These are phyloP conservation scores for rabbit (Oryctolagus cuniculus) DNA, from an alignment of 2,113 vertebrate species.

Conservation along the genomic window DNA sequence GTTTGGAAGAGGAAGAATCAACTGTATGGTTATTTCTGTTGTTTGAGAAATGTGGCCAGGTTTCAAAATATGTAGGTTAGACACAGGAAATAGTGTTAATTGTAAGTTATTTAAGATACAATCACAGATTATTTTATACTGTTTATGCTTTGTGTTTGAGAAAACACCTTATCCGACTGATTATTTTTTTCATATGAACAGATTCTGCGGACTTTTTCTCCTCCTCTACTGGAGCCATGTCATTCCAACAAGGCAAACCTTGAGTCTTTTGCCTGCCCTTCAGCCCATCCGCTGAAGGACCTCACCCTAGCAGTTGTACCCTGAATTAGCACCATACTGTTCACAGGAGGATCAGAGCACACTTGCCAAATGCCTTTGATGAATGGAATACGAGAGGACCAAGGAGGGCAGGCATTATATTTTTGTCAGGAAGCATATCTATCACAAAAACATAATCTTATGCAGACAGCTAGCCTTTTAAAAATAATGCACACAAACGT, in stretches of 20 bases:
- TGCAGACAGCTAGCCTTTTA: constrained; percentile 22
- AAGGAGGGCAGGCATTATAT: background rate
- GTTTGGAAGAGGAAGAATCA: constrained; percentile 23
- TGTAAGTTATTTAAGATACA: constrained; percentile 57
- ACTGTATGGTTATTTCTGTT: constrained; percentile 27
- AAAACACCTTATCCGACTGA: background rate
- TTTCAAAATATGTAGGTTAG: constrained; percentile 71
- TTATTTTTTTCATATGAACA: constrained; percentile 56
- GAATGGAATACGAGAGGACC: constrained; percentile 19
- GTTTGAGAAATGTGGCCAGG: constrained; percentile 48
- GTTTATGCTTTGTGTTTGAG: constrained; percentile 36
- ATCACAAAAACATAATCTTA: background rate
- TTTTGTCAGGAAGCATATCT: constrained; percentile 4
- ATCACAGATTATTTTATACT: constrained; percentile 42
- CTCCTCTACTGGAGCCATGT: background rate
- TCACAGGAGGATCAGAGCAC: background rate
- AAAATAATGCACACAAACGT: background rate
- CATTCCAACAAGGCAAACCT: background rate
- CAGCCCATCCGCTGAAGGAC: background rate
- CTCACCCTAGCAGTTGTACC: background rate
- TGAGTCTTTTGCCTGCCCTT: background rate
- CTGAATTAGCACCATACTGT: background rate
- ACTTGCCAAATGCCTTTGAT: constrained; percentile 36
- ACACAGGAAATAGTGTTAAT: background rate
- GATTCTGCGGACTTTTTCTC: background rate